A percentile compares a stretch with the other conserved stretches of the same genome.
These are phyloP conservation scores for Chymomyza amoena DNA, from an alignment of 2,888 invertebrate genomes.

Conservation along the genomic window DNA sequence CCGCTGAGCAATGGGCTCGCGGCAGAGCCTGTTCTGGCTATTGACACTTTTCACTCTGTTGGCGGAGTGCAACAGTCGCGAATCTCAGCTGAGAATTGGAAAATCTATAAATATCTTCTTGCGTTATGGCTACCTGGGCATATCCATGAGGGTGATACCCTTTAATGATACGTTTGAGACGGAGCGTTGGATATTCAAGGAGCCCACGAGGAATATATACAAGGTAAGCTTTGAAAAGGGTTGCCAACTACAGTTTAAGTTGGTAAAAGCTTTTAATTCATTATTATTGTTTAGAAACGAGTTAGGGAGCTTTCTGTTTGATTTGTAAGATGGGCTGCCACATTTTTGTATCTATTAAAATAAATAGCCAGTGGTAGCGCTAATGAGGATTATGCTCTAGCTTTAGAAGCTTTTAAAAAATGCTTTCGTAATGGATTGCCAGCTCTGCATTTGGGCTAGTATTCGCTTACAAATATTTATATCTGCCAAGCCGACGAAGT, in stretches of 20 bases:
- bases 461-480: no score
- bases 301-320: no score
- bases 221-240: slow-evolving; percentile 59
- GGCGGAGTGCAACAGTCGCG: slow-evolving; percentile 72
- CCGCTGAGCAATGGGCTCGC: slow-evolving; percentile 54
- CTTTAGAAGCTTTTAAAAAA: no score
- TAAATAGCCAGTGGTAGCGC: no score
- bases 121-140: slow-evolving; percentile 88
- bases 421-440: no score
- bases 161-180: slow-evolving; percentile 89
- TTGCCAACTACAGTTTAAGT: neutral
- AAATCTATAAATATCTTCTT: slow-evolving; percentile 91
- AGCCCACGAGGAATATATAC: slow-evolving; percentile 82
- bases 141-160: slow-evolving; percentile 91
- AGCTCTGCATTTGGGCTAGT: no score
- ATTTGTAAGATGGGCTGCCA: no score
- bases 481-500: no score
- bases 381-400: no score
- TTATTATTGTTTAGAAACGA: no score
- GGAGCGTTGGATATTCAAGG: slow-evolving; percentile 85
- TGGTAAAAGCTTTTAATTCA: no score
- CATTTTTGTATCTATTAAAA: no score
- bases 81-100: slow-evolving; percentile 83
- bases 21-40: slow-evolving; percentile 72
- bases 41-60: slow-evolving; percentile 70